These are phyloP conservation scores for Eumeta japonica DNA, from an alignment of 1,140 invertebrate species.

Conservation along the genomic window DNA sequence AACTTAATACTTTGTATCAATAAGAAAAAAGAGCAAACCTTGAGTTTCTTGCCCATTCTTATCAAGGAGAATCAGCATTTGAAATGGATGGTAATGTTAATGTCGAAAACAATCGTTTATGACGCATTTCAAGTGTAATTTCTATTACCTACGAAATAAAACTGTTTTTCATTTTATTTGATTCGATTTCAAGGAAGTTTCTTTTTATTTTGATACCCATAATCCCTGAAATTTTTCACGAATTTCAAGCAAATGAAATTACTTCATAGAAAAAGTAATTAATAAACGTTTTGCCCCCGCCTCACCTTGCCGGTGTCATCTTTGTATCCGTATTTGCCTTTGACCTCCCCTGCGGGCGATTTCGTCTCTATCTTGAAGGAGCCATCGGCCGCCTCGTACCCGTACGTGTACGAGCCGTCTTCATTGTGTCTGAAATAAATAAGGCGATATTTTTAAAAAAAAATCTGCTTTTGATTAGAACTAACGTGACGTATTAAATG, in stretches of 20 bases:
- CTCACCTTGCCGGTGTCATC: constrained; percentile 72
- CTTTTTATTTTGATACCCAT: too few species aligned
- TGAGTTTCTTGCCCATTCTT: too few species aligned
- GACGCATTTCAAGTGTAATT: too few species aligned
- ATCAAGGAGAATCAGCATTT: too few species aligned
- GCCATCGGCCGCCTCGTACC: constrained; percentile 81
- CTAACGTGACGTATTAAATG: background rate
- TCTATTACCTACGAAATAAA: too few species aligned
- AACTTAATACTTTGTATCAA: too few species aligned
- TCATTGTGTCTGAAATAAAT: constrained; percentile 71
- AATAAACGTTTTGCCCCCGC: background rate
- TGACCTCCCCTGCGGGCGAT: constrained; percentile 72
- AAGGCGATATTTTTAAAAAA: background rate
- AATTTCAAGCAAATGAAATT: background rate
- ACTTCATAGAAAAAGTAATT: background rate
- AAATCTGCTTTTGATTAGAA: background rate
- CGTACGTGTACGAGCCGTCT: constrained; percentile 84
- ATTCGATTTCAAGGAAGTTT: too few species aligned
- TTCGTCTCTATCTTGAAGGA: constrained; percentile 87
- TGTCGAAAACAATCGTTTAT: too few species aligned
- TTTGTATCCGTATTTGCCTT: constrained; percentile 85
- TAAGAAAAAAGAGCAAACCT: too few species aligned
- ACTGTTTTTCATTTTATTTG: too few species aligned
- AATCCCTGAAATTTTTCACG: too few species aligned
- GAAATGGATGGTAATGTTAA: too few species aligned